phyloP scores from a whole-genome alignment of 1,140 invertebrate genomes.

The Drosophila erecta region DNA sequence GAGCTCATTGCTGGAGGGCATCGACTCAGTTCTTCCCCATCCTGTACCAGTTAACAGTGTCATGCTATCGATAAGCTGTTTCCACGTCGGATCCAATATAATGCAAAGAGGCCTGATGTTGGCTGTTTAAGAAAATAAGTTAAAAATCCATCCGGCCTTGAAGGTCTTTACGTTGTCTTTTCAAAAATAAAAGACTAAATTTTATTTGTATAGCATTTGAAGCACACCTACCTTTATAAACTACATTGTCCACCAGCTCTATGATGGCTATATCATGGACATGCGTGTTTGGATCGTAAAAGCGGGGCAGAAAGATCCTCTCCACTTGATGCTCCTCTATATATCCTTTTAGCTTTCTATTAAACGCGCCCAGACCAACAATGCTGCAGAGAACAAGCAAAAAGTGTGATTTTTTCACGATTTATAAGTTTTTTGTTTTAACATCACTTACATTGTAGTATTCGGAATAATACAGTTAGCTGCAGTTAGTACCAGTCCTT shows the following conservation, averaged over 20 bases:
- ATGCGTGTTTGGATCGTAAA: background rate
- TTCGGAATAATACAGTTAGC: background rate
- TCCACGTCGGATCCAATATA: background rate
- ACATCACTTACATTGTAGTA: constrained; percentile 1
- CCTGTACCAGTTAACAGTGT: background rate
- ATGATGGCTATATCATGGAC: constrained; percentile 10
- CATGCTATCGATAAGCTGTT: background rate
- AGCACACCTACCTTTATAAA: background rate
- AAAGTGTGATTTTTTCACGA: no score
- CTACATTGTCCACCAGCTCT: background rate
- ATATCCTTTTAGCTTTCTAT: background rate
- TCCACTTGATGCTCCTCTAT: background rate
- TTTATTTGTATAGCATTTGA: no score
- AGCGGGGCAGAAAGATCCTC: background rate
- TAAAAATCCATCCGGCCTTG: no score
- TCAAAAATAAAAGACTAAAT: no score
- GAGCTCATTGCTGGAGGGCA: background rate
- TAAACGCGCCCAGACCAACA: background rate
- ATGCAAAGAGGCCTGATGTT: constrained; percentile 11
- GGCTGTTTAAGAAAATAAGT: background rate
- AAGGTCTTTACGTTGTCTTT: no score
- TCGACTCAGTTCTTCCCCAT: background rate
- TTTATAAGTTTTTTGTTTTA: background rate
- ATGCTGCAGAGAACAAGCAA: background rate
- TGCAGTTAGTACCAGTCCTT: constrained; percentile 5